Percentiles rank a stretch among this genome's conserved stretches.
Evolutionary conservation across 2,797 vertebrate species (phyloP).

Genomic region (Crenichthys baileyi): DNA sequence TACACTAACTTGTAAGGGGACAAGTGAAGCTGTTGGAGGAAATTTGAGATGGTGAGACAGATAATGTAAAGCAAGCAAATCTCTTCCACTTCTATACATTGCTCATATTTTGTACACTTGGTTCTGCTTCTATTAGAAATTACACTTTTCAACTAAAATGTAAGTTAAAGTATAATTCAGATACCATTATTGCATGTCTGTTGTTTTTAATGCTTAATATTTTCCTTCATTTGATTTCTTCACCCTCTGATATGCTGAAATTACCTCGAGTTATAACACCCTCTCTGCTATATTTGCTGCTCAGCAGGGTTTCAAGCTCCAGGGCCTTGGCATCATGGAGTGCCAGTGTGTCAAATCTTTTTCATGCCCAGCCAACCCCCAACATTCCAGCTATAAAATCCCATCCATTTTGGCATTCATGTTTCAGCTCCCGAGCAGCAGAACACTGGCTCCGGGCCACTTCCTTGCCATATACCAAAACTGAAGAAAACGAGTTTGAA

Average conservation of each 20-base stretch:
- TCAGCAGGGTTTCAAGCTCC: slow-evolving; percentile 52
- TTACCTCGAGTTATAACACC: slow-evolving; percentile 45
- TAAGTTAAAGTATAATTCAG: not conserved
- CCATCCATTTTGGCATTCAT: slow-evolving; percentile 74
- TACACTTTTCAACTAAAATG: not conserved
- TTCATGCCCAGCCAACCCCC: slow-evolving; percentile 73
- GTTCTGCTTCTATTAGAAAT: not conserved
- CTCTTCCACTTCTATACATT: not conserved
- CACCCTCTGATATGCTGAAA: slow-evolving; percentile 21
- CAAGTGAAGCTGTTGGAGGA: slow-evolving; percentile 4
- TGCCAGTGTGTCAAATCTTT: slow-evolving; percentile 69
- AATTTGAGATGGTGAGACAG: not conserved
- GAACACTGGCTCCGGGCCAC: slow-evolving; percentile 53
- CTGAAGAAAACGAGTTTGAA: slow-evolving; percentile 56
- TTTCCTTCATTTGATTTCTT: slow-evolving; percentile 11
- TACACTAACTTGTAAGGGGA: not conserved
- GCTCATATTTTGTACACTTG: not conserved
- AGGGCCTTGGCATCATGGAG: slow-evolving; percentile 59
- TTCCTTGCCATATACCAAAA: slow-evolving; percentile 52
- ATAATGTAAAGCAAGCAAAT: not conserved
- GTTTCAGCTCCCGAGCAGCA: slow-evolving; percentile 56
- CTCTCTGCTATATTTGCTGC: slow-evolving; percentile 62
- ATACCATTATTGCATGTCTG: slow-evolving; percentile 4
- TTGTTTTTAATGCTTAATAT: slow-evolving; percentile 4
- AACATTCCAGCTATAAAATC: slow-evolving; percentile 72